A percentile compares a stretch with the other conserved stretches of the same genome.
Conservation (phyloP, 2,113 vertebrate species). For the Poeciliopsis retropinna region DNA sequence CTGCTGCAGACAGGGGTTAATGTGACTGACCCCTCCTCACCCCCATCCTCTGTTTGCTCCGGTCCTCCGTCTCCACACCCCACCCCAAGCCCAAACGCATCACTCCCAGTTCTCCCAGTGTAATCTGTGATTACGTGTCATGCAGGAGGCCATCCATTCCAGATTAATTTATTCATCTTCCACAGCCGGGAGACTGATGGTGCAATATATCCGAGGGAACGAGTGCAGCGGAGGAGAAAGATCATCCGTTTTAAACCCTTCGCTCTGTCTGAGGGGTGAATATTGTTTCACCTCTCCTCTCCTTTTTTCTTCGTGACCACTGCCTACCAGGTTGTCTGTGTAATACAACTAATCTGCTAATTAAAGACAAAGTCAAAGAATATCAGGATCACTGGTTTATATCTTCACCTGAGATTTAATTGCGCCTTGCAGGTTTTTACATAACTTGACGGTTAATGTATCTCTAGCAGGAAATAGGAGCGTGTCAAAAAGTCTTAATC, state of each 20-base stretch:
- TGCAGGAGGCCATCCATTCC: conserved; percentile 71
- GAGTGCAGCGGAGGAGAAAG: conserved; percentile 37
- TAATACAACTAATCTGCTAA: conserved; percentile 58
- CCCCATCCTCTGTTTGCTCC: not conserved
- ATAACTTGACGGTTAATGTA: conserved; percentile 31
- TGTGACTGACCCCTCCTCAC: conserved; percentile 14
- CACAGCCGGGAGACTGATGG: conserved; percentile 64
- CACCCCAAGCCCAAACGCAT: conserved; percentile 36
- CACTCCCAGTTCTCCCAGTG: conserved; percentile 41
- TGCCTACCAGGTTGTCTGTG: conserved; percentile 15
- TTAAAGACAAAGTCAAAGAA: conserved; percentile 50
- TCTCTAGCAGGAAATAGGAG: conserved; percentile 35
- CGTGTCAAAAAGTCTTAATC: conserved; percentile 39
- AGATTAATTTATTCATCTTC: conserved; percentile 76
- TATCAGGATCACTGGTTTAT: conserved; percentile 30
- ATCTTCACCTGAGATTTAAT: conserved; percentile 45
- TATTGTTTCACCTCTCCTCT: conserved; percentile 33
- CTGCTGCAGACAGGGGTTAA: conserved; percentile 44
- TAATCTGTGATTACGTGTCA: conserved; percentile 78
- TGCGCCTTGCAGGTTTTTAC: conserved; percentile 48
- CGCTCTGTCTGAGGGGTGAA: conserved; percentile 20
- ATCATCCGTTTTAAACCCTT: conserved; percentile 41
- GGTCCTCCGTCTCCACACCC: not conserved
- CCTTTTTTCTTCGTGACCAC: conserved; percentile 12
- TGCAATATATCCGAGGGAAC: conserved; percentile 61